Base-by-base conservation (phyloP, 2,888 invertebrate genomes). In the Cheilosia vulpina region DNA sequence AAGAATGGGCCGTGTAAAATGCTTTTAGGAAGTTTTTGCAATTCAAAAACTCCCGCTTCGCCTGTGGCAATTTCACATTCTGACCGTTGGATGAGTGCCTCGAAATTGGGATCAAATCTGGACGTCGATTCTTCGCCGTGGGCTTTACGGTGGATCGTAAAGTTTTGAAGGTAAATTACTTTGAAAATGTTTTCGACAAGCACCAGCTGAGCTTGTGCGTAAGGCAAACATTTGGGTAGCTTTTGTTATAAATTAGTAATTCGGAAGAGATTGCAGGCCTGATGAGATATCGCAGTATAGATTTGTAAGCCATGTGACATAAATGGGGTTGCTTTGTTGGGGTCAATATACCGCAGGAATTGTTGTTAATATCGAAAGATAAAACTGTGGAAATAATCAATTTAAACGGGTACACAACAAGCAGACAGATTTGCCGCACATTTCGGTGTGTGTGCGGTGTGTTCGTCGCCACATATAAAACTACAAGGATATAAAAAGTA, bases 131-230 rank as follows among this genome's bases (percentile, higher is more conserved):
- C 5, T 34, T 41, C 21, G 7, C 15, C 52, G 52, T 43, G 50
- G 45, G 45, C 15, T 68, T 68, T 76, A 76, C 45, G 43, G 6
- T 53, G 1, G n/a, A n/a, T 60, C 76, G 58, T 76, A 60, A 75
- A 75, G 24, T 52, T 41, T 21, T 15, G 19, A 21, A 13, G 21
- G 58, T 19, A 24, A 53, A 34, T 58, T 60, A 21, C 58, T 75
- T 57, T 45, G 38, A 19, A 57, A 17, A 65, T 9, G 15, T 15
- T 38, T 17, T 47, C 63, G 21, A 31, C 11, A 55, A 43, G 27
- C 31, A 43, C 13, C 41, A 50, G 41, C 31, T 72, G 41, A 27
- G 27, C 38, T 41, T 62, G 11, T 57, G 45, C 55, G 21, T 11
- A 11, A 31, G 45, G 43, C 17, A 58, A 68, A 15, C 27, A n/a